Percentiles rank a stretch among this genome's conserved stretches.
phyloP scores from a whole-genome alignment of 2,113 vertebrate genomes.

The Chloropsis cyanopogon region DNA sequence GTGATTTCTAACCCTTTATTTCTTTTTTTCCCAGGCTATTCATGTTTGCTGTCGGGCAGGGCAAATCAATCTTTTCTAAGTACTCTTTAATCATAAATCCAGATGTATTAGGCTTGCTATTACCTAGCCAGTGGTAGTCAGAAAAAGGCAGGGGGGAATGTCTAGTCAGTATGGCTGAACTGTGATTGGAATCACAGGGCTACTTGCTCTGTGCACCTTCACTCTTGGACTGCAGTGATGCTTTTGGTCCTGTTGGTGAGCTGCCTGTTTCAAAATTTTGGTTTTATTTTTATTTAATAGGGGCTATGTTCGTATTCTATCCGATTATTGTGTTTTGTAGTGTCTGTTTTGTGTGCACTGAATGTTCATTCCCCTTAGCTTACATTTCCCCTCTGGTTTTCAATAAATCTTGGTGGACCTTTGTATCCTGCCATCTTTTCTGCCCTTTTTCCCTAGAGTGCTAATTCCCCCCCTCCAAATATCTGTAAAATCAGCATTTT shows the following conservation, averaged over 20 bases:
- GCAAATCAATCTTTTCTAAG: constrained; percentile 52
- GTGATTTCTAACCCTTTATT: constrained; percentile 31
- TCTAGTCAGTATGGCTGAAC: background rate
- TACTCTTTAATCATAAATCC: constrained; percentile 60
- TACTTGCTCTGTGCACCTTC: background rate
- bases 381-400: constrained; percentile 30
- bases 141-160: background rate
- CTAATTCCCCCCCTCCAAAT: constrained; percentile 21
- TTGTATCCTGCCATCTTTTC: constrained; percentile 32
- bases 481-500: constrained; percentile 70
- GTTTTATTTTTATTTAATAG: background rate
- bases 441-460: constrained; percentile 60
- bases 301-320: background rate
- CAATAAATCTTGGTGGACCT: constrained; percentile 58
- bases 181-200: background rate
- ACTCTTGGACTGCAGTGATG: background rate
- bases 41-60: constrained; percentile 30
- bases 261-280: background rate
- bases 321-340: background rate
- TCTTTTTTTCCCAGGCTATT: constrained; percentile 21
- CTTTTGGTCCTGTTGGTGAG: background rate
- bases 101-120: constrained; percentile 48
- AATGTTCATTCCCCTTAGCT: constrained; percentile 19
- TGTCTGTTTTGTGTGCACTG: background rate
- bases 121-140: constrained; percentile 39